phyloP scores from a whole-genome alignment of 92 coral and sea anemone species.

The Epizoanthus illoricatus region DNA sequence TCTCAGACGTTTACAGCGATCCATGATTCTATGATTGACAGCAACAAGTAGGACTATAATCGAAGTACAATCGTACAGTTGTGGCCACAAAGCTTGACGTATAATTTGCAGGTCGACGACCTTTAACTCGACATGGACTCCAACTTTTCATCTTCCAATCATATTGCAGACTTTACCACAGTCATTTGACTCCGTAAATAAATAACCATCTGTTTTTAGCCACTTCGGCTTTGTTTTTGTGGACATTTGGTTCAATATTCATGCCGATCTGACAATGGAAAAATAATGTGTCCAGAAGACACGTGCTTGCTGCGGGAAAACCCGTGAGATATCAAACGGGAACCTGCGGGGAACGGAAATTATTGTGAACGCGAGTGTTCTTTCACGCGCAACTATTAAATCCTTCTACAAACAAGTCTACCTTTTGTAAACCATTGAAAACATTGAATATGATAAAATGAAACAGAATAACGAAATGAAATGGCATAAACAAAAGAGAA shows the following conservation, averaged over 20 bases:
- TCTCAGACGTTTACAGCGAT: background rate
- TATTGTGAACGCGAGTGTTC: background rate
- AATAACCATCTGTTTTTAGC: too few relatives aligned
- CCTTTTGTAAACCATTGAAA: background rate
- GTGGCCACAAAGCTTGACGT: background rate
- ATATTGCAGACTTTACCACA: background rate
- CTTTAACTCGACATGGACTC: background rate
- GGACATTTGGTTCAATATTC: too few relatives aligned
- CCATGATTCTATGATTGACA: slow-evolving; percentile 22
- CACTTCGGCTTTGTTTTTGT: too few relatives aligned
- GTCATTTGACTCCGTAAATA: background rate
- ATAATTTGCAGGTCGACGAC: background rate
- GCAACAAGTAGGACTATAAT: background rate
- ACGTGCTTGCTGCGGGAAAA: slow-evolving; percentile 32
- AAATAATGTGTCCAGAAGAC: background rate
- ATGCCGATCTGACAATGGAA: background rate
- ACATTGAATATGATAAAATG: background rate
- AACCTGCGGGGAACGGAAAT: background rate
- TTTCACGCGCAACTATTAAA: background rate
- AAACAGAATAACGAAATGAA: background rate
- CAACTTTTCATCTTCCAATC: slow-evolving; percentile 19
- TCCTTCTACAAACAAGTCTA: background rate
- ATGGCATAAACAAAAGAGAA: background rate
- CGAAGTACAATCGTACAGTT: background rate
- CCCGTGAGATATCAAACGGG: slow-evolving; percentile 11